A percentile compares a stretch with the other conserved stretches of the same genome.
These are phyloP conservation scores for Etheostoma nigrum DNA, from an alignment of 2,797 vertebrate species.

Conservation along the genomic window DNA sequence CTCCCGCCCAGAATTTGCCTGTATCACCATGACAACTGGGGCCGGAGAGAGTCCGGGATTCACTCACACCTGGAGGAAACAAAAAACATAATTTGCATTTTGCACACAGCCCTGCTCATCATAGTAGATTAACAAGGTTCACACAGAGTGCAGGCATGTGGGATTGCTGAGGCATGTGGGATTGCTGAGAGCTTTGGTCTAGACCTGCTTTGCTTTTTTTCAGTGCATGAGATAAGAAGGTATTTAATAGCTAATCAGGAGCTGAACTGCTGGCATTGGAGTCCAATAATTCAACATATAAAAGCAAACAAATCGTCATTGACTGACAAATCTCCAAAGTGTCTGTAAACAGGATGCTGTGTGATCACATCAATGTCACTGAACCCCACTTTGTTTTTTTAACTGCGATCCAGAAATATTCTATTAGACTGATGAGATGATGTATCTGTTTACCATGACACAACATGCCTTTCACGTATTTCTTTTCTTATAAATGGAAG, in stretches of 20 bases:
- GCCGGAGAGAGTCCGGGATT: conserved; percentile 76
- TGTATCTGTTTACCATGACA: conserved; percentile 4
- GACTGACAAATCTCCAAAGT: conserved; percentile 42
- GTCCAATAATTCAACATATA: conserved; percentile 16
- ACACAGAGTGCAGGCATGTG: conserved; percentile 54
- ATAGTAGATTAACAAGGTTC: conserved; percentile 65
- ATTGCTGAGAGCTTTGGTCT: conserved; percentile 29
- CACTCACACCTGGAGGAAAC: conserved; percentile 78
- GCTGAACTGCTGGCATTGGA: conserved; percentile 22
- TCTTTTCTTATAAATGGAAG: conserved; percentile 2
- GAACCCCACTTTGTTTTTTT: conserved; percentile 34
- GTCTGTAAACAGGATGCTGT: conserved; percentile 40
- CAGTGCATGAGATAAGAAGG: conserved; percentile 27
- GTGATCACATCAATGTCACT: conserved; percentile 30
- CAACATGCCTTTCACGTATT: conserved; percentile 1
- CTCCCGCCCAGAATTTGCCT: conserved; percentile 64
- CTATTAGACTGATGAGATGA: conserved; percentile 16
- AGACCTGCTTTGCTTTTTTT: conserved; percentile 1
- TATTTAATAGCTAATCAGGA: conserved; percentile 31
- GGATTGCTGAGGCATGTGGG: conserved; percentile 36
- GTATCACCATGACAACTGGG: conserved; percentile 86
- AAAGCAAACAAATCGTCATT: conserved; percentile 18
- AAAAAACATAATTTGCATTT: conserved; percentile 73
- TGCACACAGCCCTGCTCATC: conserved; percentile 62
- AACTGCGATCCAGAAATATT: conserved; percentile 22